A percentile compares a stretch with the other conserved stretches of the same genome.
phyloP scores from a whole-genome alignment of 2,888 invertebrate genomes.

The Drosophila ezoana region DNA sequence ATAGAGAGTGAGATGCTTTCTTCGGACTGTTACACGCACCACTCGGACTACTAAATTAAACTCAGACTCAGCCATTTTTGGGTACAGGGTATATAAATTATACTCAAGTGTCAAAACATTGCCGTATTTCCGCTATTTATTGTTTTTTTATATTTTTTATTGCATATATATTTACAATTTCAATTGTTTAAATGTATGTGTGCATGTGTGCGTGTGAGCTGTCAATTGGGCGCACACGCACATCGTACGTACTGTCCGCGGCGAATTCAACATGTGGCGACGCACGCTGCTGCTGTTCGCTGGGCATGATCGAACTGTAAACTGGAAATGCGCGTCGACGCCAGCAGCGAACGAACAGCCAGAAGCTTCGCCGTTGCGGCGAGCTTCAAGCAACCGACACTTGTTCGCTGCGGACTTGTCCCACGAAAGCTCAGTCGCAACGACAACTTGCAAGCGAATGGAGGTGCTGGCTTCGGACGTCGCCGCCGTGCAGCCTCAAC shows the following conservation, averaged over 20 bases:
- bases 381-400: conserved; percentile 70
- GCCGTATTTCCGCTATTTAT: conserved; percentile 61
- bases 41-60: conserved; percentile 19
- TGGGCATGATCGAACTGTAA: conserved; percentile 48
- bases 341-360: conserved; percentile 9
- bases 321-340: conserved; percentile 63
- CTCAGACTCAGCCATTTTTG: conserved; percentile 23
- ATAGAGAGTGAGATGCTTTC: conserved; percentile 4
- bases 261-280: conserved; percentile 42
- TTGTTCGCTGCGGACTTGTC: conserved; percentile 78
- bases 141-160: conserved; percentile 33
- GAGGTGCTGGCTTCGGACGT: conserved; percentile 82
- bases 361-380: conserved; percentile 14
- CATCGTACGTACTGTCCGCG: conserved; percentile 15
- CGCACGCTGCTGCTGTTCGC: not conserved
- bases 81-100: conserved; percentile 40
- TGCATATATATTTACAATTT: conserved; percentile 41
- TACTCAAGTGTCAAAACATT: conserved; percentile 24
- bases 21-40: conserved; percentile 3
- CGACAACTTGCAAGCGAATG: conserved; percentile 85
- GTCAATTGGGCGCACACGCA: conserved; percentile 51
- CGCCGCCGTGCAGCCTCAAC: conserved; percentile 71
- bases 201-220: conserved; percentile 22
- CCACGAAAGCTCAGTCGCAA: conserved; percentile 85
- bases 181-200: conserved; percentile 43